Conservation (phyloP, 2,888 invertebrate genomes). For the Volucella inflata region DNA sequence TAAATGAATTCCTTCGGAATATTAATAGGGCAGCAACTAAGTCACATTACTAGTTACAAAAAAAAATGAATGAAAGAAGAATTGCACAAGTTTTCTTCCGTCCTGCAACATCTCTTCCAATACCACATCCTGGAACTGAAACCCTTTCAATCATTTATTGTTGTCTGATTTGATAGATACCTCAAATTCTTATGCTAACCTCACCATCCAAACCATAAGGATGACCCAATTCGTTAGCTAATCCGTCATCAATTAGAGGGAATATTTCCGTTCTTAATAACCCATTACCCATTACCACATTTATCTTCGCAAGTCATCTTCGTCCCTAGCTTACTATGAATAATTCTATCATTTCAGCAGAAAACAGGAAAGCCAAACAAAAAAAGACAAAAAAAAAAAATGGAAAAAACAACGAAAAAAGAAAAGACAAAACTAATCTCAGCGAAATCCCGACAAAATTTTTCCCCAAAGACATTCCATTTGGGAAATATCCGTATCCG, state of each 20-base stretch:
- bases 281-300: slow-evolving; percentile 71
- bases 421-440: slow-evolving; percentile 51
- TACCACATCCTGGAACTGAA: too few species aligned
- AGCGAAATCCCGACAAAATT: slow-evolving; percentile 51
- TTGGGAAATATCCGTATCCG: slow-evolving; percentile 22
- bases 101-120: too few species aligned
- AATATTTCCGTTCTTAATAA: slow-evolving; percentile 63
- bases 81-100: too few species aligned
- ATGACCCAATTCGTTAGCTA: slow-evolving; percentile 45
- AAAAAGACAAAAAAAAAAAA: neutral
- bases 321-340: slow-evolving; percentile 48
- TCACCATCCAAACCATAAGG: neutral
- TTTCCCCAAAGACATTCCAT: slow-evolving; percentile 42
- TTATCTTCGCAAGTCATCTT: slow-evolving; percentile 54
- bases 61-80: too few species aligned
- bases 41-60: too few species aligned
- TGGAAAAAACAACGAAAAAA: neutral
- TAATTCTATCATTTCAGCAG: slow-evolving; percentile 65
- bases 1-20: too few species aligned
- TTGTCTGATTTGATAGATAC: too few species aligned
- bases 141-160: too few species aligned
- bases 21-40: too few species aligned
- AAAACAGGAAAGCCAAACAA: slow-evolving; percentile 10
- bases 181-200: neutral
- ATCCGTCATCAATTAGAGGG: slow-evolving; percentile 68